Evolutionary conservation across 2,113 vertebrate species (phyloP).

Genomic region (Trichechus manatus): DNA sequence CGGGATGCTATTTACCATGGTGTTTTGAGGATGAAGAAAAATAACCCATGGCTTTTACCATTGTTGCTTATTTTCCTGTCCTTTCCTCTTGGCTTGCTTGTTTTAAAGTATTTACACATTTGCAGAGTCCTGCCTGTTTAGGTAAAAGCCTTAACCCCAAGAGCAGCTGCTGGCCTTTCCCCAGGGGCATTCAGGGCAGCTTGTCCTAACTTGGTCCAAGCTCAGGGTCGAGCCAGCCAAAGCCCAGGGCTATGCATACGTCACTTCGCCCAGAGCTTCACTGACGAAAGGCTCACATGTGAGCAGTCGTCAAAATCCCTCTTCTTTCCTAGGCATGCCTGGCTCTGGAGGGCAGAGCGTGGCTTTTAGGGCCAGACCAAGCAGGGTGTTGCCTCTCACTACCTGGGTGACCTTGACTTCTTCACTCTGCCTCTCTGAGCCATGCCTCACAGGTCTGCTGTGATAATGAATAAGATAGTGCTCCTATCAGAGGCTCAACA

Average conservation of each 20-base stretch:
- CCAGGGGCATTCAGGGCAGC: not conserved
- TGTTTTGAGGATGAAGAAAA: conserved; percentile 55
- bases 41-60: not conserved
- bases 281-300: not conserved
- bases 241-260: not conserved
- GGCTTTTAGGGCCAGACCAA: not conserved
- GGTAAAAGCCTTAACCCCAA: not conserved
- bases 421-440: not conserved
- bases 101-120: conserved; percentile 12
- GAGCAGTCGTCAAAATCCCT: not conserved
- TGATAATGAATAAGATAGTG: not conserved
- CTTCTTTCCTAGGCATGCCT: not conserved
- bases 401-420: not conserved
- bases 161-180: conserved; percentile 38
- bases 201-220: not conserved
- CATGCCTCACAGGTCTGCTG: not conserved
- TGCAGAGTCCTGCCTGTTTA: conserved; percentile 40
- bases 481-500: not conserved
- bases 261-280: not conserved
- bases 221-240: not conserved
- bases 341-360: not conserved
- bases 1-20: not conserved
- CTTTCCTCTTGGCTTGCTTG: conserved; percentile 43
- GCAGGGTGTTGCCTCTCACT: not conserved
- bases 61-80: conserved; percentile 58